A percentile compares a stretch with the other conserved stretches of the same genome.
These are phyloP conservation scores for Enteromius mattozi DNA, from an alignment of 2,797 vertebrate genomes.

Conservation along the genomic window DNA sequence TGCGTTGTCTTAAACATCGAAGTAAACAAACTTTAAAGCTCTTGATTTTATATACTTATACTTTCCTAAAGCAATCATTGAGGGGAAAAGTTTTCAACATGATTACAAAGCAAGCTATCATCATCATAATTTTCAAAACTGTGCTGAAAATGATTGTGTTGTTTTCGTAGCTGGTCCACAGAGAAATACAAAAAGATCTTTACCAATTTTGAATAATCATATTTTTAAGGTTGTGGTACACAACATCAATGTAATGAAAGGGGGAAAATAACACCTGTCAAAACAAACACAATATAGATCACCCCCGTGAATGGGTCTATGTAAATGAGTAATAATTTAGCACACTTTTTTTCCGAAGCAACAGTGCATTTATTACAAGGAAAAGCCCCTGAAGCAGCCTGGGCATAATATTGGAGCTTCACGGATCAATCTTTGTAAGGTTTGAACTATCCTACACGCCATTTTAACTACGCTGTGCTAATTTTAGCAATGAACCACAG, in stretches of 20 bases:
- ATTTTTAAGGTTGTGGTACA: background rate
- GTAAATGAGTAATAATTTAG: constrained; percentile 21
- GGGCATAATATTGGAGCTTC: background rate
- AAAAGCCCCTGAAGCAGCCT: background rate
- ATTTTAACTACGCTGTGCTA: constrained; percentile 66
- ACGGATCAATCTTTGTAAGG: background rate
- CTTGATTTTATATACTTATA: background rate
- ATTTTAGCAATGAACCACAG: constrained; percentile 71
- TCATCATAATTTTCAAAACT: background rate
- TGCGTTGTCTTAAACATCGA: background rate
- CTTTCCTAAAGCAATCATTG: background rate
- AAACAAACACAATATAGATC: constrained; percentile 2
- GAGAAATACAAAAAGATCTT: constrained; percentile 7
- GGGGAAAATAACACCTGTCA: background rate
- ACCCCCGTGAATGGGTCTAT: background rate
- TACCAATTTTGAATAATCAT: constrained; percentile 3
- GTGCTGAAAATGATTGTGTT: background rate
- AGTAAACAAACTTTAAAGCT: background rate
- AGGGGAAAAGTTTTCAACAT: background rate
- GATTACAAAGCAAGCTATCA: constrained; percentile 1
- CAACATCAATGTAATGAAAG: constrained; percentile 1
- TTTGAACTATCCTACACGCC: background rate
- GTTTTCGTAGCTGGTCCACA: background rate
- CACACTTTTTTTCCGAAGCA: background rate
- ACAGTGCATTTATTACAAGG: background rate